Percentiles rank a stretch among this genome's conserved stretches.
Conservation (phyloP, 2,888 invertebrate species). For the Drosophila pseudotakahashii region DNA sequence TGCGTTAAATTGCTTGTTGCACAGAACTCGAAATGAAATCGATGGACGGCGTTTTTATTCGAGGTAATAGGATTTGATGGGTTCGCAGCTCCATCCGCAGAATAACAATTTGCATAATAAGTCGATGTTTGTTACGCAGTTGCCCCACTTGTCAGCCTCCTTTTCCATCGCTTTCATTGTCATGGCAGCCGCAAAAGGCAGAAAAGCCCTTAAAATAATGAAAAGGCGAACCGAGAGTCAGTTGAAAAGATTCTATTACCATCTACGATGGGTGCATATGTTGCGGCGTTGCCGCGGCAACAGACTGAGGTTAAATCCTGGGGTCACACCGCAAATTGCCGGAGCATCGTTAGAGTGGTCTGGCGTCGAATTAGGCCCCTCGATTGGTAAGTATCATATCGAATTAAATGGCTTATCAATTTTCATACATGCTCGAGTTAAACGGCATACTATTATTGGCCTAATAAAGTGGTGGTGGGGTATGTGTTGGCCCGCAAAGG, state of each 20-base stretch:
- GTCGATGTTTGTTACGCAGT: conserved; percentile 60
- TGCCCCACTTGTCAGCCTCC: conserved; percentile 7
- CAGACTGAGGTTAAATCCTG: conserved; percentile 16
- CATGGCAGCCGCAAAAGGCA: conserved; percentile 44
- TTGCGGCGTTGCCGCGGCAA: conserved; percentile 15
- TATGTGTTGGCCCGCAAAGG: conserved; percentile 1
- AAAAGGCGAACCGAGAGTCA: conserved; percentile 25
- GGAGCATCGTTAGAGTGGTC: conserved; percentile 13
- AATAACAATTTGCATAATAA: conserved; percentile 75
- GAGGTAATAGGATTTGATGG: conserved; percentile 66
- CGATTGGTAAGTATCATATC: conserved; percentile 26
- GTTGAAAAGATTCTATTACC: conserved; percentile 42
- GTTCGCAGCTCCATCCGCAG: conserved; percentile 43
- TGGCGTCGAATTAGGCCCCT: conserved; percentile 21
- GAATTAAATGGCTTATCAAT: conserved; percentile 29
- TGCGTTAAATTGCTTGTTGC: conserved; percentile 62
- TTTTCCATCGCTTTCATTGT: conserved; percentile 7
- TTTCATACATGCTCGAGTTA: conserved; percentile 1
- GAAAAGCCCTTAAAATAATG: conserved; percentile 23
- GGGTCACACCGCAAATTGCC: conserved; percentile 31
- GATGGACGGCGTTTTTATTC: conserved; percentile 29
- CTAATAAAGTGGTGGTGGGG: conserved; percentile 11
- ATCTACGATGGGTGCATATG: conserved; percentile 2
- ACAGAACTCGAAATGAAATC: conserved; percentile 39
- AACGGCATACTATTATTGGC: conserved; percentile 4